Evolutionary conservation across 37 sponge, comb jelly and placozoan species (phyloP).

Genomic region (Geodia barretti): DNA sequence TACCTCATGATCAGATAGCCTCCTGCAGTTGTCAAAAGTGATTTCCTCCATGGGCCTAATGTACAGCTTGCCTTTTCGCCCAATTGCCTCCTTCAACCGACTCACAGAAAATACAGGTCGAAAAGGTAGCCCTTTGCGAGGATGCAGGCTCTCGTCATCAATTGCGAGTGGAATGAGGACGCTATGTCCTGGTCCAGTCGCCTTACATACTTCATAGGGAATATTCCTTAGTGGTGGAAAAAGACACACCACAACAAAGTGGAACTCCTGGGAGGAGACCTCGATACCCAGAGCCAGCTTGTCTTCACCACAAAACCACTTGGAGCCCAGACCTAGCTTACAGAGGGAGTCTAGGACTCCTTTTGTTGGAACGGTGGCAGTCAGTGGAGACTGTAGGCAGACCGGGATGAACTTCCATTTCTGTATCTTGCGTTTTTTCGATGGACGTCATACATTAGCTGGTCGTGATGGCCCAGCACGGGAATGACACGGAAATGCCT

Average conservation of each 20-base stretch:
- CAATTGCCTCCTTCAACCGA: not conserved
- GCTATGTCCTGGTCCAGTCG: not conserved
- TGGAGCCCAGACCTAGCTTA: not conserved
- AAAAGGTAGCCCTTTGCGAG: not conserved
- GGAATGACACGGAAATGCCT: not conserved
- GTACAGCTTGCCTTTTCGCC: not conserved
- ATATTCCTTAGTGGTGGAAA: not conserved
- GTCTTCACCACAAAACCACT: not conserved
- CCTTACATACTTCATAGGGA: not conserved
- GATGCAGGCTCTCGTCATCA: not conserved
- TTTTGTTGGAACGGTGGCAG: not conserved
- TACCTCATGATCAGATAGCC: not conserved
- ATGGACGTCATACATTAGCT: not conserved
- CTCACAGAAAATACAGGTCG: not conserved
- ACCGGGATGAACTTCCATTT: not conserved
- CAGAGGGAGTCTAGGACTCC: not conserved
- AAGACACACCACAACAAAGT: not conserved
- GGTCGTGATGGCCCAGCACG: not conserved
- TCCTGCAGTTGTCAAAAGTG: not conserved
- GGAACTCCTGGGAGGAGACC: not conserved
- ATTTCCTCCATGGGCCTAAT: not conserved
- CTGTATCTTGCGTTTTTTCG: not conserved
- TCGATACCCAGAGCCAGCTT: not conserved
- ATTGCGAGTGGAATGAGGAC: not conserved
- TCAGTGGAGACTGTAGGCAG: not conserved